phyloP scores from a whole-genome alignment of 1,140 invertebrate genomes.

The Palaemon carinicauda region DNA sequence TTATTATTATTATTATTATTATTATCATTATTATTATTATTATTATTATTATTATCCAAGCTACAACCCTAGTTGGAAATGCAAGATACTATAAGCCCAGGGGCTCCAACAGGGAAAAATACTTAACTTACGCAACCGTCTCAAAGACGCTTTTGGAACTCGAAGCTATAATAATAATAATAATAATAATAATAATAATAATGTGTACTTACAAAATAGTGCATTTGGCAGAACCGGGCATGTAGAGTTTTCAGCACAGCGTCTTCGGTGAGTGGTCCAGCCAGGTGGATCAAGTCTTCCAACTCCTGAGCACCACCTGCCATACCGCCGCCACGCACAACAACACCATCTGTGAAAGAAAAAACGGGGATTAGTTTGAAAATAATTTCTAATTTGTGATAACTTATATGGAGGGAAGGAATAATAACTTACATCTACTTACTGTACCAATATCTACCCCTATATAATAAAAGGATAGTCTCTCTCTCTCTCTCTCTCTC shows the following conservation, averaged over 20 bases:
- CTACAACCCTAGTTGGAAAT: background rate
- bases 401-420: no score
- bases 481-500: no score
- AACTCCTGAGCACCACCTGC: slow-evolving; percentile 66
- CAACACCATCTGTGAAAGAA: slow-evolving; percentile 41
- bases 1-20: no score
- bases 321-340: slow-evolving; percentile 46
- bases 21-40: no score
- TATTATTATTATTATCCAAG: no score
- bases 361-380: background rate
- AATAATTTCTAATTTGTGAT: background rate
- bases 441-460: no score
- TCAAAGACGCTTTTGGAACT: no score
- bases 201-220: slow-evolving; percentile 82
- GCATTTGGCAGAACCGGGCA: slow-evolving; percentile 82
- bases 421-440: no score
- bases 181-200: background rate
- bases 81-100: background rate
- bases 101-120: no score
- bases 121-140: no score
- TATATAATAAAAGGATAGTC: no score
- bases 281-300: slow-evolving; percentile 89
- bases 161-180: background rate
- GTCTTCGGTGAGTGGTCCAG: slow-evolving; percentile 91
- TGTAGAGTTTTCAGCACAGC: slow-evolving; percentile 90